Evolutionary conservation across 1,140 invertebrate species (phyloP), one percentile per base, ranked within the genome.

Genomic region (Batillaria attramentaria): DNA sequence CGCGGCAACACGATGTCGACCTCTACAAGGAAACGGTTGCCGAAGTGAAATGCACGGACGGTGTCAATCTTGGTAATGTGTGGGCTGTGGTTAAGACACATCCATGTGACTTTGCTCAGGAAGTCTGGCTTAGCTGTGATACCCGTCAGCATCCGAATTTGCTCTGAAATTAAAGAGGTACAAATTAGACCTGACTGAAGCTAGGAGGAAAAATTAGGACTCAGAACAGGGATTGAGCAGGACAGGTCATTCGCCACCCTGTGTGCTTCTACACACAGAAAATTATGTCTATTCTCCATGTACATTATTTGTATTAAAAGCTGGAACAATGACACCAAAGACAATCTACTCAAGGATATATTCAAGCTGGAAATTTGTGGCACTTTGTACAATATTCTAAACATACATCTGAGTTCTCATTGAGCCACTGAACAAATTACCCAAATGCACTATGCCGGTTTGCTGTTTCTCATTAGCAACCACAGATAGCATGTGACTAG

Each of bases 31-130:
- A 88, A 90, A 70, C 91, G 87, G 42, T 81, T 86, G 13, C 91
- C 92, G 82, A 92, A 92, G 82, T 92, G 92, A 81, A 92, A 92
- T 4, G 92, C 92, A 33, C 90, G 83, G 31, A 92, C 89, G 8
- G 91, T 92, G 81, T 92, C 92, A 50, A 92, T 90, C 35, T 87
- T 85, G 35, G 83, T 72, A 28, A 92, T 88, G 37, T 87, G 77
- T 24, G 81, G 70, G 75, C 91, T 87, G 81, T 92, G 92, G 78
- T 91, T 88, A 0, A 90, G 50, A 66, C 85, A 84, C 16, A 91
- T 81, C 87, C 87, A 91, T 39, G 89, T 90, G 13, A 91, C 60
- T 70, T 89, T 87, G 72, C 88, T 88, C 0, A 91, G 81, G 66
- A 91, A 90, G 16, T 87, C 83, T 18, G 88, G 83, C 18, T 83